These are phyloP conservation scores for Drosophila erecta DNA, from an alignment of 1,140 invertebrate species.

Conservation along the genomic window DNA sequence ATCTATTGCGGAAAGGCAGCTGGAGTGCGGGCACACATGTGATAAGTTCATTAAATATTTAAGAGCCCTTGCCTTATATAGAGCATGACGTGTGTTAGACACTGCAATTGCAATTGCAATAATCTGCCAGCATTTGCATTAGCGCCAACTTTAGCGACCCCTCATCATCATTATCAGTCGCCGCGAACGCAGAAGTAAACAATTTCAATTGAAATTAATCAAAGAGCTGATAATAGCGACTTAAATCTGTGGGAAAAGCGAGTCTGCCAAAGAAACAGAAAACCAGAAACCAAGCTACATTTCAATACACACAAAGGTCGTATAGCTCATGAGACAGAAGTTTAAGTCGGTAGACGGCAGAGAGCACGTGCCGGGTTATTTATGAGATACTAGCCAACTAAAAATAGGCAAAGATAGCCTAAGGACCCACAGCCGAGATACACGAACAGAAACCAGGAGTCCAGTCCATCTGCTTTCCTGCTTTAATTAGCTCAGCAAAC, in stretches of 20 bases:
- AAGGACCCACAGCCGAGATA: conserved; percentile 33
- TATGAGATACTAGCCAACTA: conserved; percentile 14
- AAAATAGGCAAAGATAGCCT: conserved; percentile 35
- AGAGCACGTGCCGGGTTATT: conserved; percentile 43
- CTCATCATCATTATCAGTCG: conserved; percentile 32
- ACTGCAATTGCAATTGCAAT: conserved; percentile 31
- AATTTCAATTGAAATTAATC: conserved; percentile 46
- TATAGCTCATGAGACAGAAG: neutral
- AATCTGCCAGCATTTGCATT: conserved; percentile 37
- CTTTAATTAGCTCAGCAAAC: conserved; percentile 53
- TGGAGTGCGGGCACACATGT: conserved; percentile 28
- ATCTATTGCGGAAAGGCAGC: conserved; percentile 36
- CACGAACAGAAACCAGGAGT: conserved; percentile 9
- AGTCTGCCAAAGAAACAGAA: conserved; percentile 1
- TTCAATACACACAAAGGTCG: conserved; percentile 16
- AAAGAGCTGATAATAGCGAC: conserved; percentile 27
- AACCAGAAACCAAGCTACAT: conserved; percentile 17
- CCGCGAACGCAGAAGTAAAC: conserved; percentile 21
- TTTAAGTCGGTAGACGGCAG: conserved; percentile 30
- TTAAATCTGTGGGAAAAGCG: conserved; percentile 14
- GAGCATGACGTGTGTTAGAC: conserved; percentile 8
- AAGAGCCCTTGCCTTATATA: conserved; percentile 30
- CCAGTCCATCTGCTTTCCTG: conserved; percentile 11
- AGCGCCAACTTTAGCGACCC: conserved; percentile 37
- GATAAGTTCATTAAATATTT: conserved; percentile 51